Evolutionary conservation across 1,140 invertebrate species (phyloP), one percentile per base, ranked within the genome.

Genomic region (Drosophila seguyi): DNA sequence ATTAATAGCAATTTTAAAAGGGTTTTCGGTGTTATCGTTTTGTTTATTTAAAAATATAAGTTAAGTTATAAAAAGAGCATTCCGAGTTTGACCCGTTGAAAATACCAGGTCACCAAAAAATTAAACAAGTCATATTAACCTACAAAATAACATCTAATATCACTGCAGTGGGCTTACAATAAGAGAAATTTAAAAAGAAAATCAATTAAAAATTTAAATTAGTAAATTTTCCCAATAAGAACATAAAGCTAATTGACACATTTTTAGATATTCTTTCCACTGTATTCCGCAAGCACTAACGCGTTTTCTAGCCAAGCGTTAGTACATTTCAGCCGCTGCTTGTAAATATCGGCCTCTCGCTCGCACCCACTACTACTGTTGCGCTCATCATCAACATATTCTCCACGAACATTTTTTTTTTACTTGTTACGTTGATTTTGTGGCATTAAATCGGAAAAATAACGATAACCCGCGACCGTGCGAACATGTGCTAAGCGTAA

Each of bases 301-400:
- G 50, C 36, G 20, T 75, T 36, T 27, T 20, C n/a, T 3, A 11
- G 16, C 10, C 14, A 62, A 14, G 71, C 71, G 56, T 55, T 74
- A 74, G 68, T 73, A 16, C 36, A 29, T 47, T 73, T 48, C 13
- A 31, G 10, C 13, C 20, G 31, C 57, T 74, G 68, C 71, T 74
- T 74, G 68, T 74, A 74, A 74, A 74, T 74, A 74, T 68, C 34
- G 60, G 44, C 76, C 82, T 78, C 84, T 88, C 79, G 62, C 84
- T 88, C 76, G 62, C 71, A 83, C 82, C 58, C 60, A 65, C 84
- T 77, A 87, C 67, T 79, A 83, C 76, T 88, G 79, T 88, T 87
- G 84, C 83, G 71, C 84, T 88, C 84, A 83, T 87, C 79, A 79
- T 83, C 82, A 85, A 77, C 81, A 83, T 81, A 59, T 72, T 73